Evolutionary conservation across 2,888 invertebrate species (phyloP).

Genomic region (Acrocera orbiculus): DNA sequence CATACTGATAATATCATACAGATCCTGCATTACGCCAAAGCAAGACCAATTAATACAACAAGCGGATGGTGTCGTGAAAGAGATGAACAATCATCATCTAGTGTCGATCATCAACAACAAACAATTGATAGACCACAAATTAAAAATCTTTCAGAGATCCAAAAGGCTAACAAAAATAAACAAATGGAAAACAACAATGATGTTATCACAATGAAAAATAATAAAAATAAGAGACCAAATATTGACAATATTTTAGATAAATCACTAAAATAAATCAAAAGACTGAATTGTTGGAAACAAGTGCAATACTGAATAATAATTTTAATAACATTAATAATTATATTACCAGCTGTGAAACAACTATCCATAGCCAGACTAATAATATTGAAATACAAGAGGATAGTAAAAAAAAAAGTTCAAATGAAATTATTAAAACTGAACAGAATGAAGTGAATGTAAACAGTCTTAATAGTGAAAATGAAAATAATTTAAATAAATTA

Average conservation of each 20-base stretch:
- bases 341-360: conserved; percentile 5
- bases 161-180: conserved; percentile 15
- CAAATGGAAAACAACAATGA: background rate
- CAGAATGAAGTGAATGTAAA: conserved; percentile 12
- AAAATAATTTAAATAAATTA: too few relatives aligned
- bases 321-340: conserved; percentile 2
- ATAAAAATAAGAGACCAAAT: background rate
- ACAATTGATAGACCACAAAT: conserved; percentile 20
- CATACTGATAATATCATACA: conserved; percentile 83
- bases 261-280: background rate
- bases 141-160: conserved; percentile 2
- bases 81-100: conserved; percentile 16
- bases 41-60: conserved; percentile 88
- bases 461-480: too few relatives aligned
- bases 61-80: conserved; percentile 77
- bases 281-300: background rate
- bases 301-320: conserved; percentile 1
- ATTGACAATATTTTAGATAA: too few relatives aligned
- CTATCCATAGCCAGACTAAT: conserved; percentile 7
- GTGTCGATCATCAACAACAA: conserved; percentile 11
- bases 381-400: conserved; percentile 12
- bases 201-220: conserved; percentile 2
- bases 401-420: conserved; percentile 11
- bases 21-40: conserved; percentile 86
- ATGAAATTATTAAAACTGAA: conserved; percentile 6